Percentiles rank a stretch among this genome's conserved stretches.
Conservation (phyloP, 1,140 invertebrate genomes). For the Megathymus violae region DNA sequence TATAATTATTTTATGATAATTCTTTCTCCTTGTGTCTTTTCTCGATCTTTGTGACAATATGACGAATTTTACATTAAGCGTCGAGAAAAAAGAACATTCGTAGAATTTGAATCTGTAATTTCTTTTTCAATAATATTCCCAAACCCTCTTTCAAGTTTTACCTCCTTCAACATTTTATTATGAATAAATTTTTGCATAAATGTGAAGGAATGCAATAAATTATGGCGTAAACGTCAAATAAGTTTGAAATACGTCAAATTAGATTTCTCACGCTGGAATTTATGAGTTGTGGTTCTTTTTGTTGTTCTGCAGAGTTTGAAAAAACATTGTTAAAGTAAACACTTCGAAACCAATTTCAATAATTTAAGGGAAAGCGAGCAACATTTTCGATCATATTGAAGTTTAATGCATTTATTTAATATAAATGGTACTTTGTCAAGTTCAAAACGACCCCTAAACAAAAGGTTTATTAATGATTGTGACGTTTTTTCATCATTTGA, state of each 20-base stretch:
- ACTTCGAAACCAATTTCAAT: background rate
- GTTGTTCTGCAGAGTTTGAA: background rate
- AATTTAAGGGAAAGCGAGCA: background rate
- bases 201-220: background rate
- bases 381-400: background rate
- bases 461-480: background rate
- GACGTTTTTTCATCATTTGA: background rate
- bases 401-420: background rate
- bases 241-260: constrained; percentile 17
- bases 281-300: background rate
- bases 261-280: constrained; percentile 1
- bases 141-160: background rate
- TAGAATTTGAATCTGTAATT: constrained; percentile 8
- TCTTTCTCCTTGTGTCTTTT: constrained; percentile 1
- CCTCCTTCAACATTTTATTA: background rate
- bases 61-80: background rate
- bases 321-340: background rate
- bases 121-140: constrained; percentile 1
- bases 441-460: background rate
- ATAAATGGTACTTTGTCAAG: background rate
- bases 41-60: constrained; percentile 11
- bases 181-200: constrained; percentile 1
- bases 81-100: background rate
- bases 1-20: constrained; percentile 18
- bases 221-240: constrained; percentile 2